A percentile compares a stretch with the other conserved stretches of the same genome.
Conservation (phyloP, 2,113 vertebrate species). For the Alethe castanea region DNA sequence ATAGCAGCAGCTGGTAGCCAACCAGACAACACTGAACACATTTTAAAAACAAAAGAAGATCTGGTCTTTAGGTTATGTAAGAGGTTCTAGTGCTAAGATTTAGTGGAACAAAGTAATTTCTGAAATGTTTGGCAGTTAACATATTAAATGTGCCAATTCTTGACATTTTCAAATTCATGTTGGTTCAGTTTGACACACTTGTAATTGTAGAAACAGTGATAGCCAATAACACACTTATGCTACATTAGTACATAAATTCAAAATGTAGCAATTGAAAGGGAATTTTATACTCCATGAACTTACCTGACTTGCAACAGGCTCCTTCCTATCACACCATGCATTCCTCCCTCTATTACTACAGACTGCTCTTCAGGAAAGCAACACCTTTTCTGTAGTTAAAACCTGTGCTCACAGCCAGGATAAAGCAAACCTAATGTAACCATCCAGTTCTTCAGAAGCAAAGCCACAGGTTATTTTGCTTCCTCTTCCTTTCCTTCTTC, state of each 20-base stretch:
- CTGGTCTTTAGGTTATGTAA: conserved; percentile 23
- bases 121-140: not conserved
- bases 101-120: not conserved
- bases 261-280: not conserved
- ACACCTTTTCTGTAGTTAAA: not conserved
- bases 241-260: not conserved
- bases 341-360: not conserved
- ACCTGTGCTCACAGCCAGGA: conserved; percentile 14
- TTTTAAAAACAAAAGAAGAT: conserved; percentile 1
- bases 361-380: not conserved
- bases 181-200: not conserved
- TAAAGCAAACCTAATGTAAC: not conserved
- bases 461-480: conserved; percentile 64
- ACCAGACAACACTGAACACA: not conserved
- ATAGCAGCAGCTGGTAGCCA: conserved; percentile 38
- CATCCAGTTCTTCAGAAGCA: conserved; percentile 38
- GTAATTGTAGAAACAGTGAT: not conserved
- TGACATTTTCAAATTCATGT: not conserved
- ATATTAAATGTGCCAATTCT: not conserved
- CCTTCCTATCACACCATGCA: not conserved
- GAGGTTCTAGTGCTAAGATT: conserved; percentile 21
- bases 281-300: not conserved
- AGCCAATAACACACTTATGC: not conserved
- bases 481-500: conserved; percentile 43
- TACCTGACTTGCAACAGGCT: not conserved